A percentile compares a stretch with the other conserved stretches of the same genome.
These are phyloP conservation scores for Meloidogyne exigua DNA, from an alignment of 1,140 invertebrate species.

Conservation along the genomic window DNA sequence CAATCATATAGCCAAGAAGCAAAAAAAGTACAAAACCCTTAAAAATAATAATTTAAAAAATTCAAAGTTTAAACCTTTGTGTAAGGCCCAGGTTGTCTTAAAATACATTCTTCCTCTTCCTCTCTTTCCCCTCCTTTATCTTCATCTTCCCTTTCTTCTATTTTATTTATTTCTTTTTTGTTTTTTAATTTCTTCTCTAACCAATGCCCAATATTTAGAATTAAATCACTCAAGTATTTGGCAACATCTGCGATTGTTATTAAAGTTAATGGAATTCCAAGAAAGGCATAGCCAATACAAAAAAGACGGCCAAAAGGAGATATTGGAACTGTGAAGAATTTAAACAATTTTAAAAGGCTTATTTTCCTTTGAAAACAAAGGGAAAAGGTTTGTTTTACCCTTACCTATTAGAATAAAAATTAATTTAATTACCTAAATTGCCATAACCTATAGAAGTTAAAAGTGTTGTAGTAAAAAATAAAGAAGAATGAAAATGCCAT, in stretches of 20 bases:
- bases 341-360: conserved; percentile 15
- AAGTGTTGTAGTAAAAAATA: conserved; percentile 50
- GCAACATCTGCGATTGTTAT: conserved; percentile 54
- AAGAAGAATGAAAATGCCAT: conserved; percentile 52
- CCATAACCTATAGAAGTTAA: conserved; percentile 48
- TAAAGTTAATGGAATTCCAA: conserved; percentile 52
- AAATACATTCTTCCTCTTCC: background rate
- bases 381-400: no score
- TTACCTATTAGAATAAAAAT: no score
- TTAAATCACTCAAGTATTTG: conserved; percentile 46
- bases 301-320: conserved; percentile 49
- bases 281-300: conserved; percentile 47
- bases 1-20: conserved; percentile 42
- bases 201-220: conserved; percentile 19
- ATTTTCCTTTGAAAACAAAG: no score
- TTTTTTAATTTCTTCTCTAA: conserved; percentile 5
- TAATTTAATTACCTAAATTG: conserved; percentile 27
- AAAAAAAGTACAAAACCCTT: conserved; percentile 44
- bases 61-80: conserved; percentile 6
- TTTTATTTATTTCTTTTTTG: background rate
- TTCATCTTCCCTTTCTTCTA: background rate
- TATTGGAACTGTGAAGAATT: conserved; percentile 44
- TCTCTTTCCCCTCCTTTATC: background rate
- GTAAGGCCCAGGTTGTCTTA: conserved; percentile 12
- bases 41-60: background rate